Conservation (phyloP, 1,140 invertebrate genomes). For the Eubasilissa regina region DNA sequence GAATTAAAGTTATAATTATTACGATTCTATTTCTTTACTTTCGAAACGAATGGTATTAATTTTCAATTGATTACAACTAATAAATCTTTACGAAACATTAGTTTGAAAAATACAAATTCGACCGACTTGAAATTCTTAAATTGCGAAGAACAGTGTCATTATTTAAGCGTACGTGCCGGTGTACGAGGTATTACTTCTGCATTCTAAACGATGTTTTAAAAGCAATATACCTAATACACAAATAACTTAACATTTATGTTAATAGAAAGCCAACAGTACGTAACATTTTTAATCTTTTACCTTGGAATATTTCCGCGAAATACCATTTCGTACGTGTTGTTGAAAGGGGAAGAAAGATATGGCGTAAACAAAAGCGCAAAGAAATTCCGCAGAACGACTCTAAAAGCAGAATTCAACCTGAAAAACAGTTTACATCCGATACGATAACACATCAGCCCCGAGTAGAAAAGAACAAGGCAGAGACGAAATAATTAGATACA, state of each 20-base stretch:
- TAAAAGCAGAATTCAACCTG: conserved; percentile 9
- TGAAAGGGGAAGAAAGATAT: conserved; percentile 12
- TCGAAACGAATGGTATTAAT: background rate
- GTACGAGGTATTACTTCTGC: background rate
- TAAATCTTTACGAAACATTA: background rate
- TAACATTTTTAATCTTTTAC: conserved; percentile 48
- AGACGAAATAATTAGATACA: background rate
- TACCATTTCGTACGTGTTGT: conserved; percentile 38
- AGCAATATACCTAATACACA: conserved; percentile 23
- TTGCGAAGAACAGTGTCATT: background rate
- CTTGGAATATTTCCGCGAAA: conserved; percentile 42
- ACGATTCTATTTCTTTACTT: too few species aligned
- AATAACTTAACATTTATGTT: conserved; percentile 36
- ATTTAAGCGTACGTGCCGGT: conserved; percentile 13
- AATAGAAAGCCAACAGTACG: conserved; percentile 35
- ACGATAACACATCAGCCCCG: background rate
- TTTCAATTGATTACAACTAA: background rate
- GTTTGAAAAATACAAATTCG: background rate
- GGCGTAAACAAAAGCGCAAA: conserved; percentile 32
- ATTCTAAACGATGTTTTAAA: conserved; percentile 11
- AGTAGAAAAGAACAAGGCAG: background rate
- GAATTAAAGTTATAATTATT: too few species aligned
- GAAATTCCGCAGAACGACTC: conserved; percentile 33
- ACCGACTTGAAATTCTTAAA: conserved; percentile 4
- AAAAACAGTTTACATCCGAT: background rate